These are phyloP conservation scores for Martes martes DNA, from an alignment of 2,113 vertebrate genomes.

Conservation along the genomic window DNA sequence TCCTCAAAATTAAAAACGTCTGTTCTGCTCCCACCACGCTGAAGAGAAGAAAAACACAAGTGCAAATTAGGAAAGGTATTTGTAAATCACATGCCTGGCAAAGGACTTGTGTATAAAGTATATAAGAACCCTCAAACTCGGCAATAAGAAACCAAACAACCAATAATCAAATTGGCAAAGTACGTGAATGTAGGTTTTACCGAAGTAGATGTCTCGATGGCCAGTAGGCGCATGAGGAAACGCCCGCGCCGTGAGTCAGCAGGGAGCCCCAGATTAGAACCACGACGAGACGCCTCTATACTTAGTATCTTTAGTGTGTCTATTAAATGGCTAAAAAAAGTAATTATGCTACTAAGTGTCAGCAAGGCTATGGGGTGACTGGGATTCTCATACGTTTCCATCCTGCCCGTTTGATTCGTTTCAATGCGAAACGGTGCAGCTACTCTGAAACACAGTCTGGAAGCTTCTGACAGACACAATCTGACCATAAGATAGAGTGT, in stretches of 20 bases:
- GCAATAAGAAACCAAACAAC: background rate
- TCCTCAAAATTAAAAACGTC: background rate
- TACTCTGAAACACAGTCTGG: background rate
- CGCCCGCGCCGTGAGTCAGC: rapidly evolving
- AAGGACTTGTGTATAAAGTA: background rate
- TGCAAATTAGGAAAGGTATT: background rate
- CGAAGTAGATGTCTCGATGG: background rate
- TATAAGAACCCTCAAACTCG: background rate
- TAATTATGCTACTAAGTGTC: too few species aligned
- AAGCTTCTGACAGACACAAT: too few species aligned
- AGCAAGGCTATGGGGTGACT: too few species aligned
- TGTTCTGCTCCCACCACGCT: background rate
- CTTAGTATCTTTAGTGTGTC: rapidly evolving
- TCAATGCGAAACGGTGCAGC: background rate
- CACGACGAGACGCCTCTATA: rapidly evolving
- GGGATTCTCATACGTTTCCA: background rate
- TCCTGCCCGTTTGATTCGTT: too few species aligned
- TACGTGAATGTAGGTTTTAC: background rate
- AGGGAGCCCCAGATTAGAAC: background rate
- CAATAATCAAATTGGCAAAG: background rate
- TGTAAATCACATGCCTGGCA: background rate
- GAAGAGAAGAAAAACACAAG: background rate
- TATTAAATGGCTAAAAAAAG: rapidly evolving
- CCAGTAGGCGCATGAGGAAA: background rate
- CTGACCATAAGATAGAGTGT: rapidly evolving